Percentiles rank a stretch among this genome's conserved stretches.
Conservation (phyloP, 2,797 vertebrate genomes). For the Mastacembelus armatus region DNA sequence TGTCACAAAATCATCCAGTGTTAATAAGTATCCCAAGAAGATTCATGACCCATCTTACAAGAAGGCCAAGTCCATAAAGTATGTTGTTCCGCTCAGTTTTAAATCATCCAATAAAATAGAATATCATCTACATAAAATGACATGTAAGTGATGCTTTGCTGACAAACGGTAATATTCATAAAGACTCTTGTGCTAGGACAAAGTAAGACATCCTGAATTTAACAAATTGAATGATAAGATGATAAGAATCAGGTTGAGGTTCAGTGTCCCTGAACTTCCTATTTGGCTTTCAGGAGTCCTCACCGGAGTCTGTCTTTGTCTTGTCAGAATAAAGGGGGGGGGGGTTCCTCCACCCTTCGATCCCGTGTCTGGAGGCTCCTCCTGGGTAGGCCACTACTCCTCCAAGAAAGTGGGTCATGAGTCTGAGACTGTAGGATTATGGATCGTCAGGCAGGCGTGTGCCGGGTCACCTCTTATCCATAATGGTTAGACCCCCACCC, state of each 20-base stretch:
- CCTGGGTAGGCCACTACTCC: constrained; percentile 66
- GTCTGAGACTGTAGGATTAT: constrained; percentile 86
- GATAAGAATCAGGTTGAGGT: constrained; percentile 67
- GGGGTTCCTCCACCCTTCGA: constrained; percentile 48
- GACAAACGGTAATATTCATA: neutral
- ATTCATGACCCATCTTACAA: constrained; percentile 15
- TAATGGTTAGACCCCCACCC: constrained; percentile 57
- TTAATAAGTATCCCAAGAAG: constrained; percentile 22
- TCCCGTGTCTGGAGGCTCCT: constrained; percentile 75
- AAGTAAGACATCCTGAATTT: constrained; percentile 53
- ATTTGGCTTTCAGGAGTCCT: constrained; percentile 63
- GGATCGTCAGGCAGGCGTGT: constrained; percentile 74
- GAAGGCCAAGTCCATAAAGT: neutral
- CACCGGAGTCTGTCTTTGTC: constrained; percentile 72
- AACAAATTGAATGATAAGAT: constrained; percentile 54
- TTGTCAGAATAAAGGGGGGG: constrained; percentile 35
- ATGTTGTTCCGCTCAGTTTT: no score
- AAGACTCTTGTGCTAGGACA: neutral
- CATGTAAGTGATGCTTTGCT: neutral
- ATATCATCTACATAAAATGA: constrained; percentile 23
- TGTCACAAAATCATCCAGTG: neutral
- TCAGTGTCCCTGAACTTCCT: constrained; percentile 67
- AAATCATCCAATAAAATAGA: constrained; percentile 4
- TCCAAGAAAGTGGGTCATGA: constrained; percentile 88
- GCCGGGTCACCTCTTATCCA: constrained; percentile 74